Conservation (phyloP, 2,888 invertebrate species). For the Sinopyrophorus schimmeli region DNA sequence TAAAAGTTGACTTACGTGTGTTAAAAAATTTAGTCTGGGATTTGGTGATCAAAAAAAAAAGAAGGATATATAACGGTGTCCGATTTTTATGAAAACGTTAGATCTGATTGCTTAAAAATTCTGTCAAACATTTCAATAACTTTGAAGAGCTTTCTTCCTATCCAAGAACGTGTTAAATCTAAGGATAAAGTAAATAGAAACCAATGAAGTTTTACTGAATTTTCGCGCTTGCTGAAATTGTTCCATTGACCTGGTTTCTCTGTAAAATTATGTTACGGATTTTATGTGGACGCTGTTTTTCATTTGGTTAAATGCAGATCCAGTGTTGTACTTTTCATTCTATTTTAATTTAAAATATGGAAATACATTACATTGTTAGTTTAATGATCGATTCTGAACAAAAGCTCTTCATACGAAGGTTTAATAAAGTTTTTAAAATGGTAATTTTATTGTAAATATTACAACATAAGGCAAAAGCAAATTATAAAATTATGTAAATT, state of each 20-base stretch:
- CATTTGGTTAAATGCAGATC: not conserved
- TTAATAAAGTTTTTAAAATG: no score
- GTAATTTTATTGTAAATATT: no score
- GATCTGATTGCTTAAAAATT: not conserved
- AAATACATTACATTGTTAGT: no score
- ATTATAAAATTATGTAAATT: no score
- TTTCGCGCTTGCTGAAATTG: not conserved
- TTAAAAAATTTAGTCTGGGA: no score
- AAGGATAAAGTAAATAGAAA: not conserved
- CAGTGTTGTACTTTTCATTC: not conserved
- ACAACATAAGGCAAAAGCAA: no score
- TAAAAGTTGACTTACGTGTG: no score
- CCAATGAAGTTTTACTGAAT: conserved; percentile 1
- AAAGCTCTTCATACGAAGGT: no score
- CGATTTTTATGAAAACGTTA: not conserved
- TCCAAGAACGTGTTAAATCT: not conserved
- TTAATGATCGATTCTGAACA: no score
- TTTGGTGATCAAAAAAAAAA: no score
- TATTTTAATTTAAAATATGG: not conserved
- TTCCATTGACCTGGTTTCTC: conserved; percentile 1
- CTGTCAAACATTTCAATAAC: not conserved
- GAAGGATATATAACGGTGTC: not conserved
- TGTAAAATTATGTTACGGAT: not conserved
- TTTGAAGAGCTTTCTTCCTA: not conserved
- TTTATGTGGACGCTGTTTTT: conserved; percentile 1